phyloP scores from a whole-genome alignment of 2,797 vertebrate species.

The Poecilia gillii region DNA sequence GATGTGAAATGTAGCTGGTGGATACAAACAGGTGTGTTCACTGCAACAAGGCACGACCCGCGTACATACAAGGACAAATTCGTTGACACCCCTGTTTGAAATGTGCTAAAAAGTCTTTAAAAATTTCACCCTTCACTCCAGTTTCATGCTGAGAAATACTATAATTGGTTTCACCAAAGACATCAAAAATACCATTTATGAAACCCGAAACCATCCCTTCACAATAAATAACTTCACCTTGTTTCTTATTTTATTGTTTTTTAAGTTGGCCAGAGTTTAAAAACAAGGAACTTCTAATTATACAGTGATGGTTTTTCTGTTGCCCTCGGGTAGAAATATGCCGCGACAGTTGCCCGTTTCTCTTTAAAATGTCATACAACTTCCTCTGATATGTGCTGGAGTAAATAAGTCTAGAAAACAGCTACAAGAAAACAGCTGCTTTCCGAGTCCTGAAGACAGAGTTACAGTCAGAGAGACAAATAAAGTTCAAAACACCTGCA shows the following conservation, averaged over 20 bases:
- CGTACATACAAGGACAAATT: background rate
- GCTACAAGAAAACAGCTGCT: background rate
- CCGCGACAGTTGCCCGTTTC: background rate
- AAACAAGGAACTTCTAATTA: background rate
- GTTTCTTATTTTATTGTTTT: background rate
- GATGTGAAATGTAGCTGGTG: constrained; percentile 45
- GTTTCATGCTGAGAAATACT: background rate
- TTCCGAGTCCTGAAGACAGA: background rate
- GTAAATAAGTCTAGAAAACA: background rate
- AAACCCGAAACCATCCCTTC: background rate
- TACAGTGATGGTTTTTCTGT: background rate
- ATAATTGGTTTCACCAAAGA: background rate
- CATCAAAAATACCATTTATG: background rate
- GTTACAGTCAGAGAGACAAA: background rate
- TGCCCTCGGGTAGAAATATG: background rate
- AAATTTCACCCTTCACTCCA: background rate
- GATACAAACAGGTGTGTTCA: constrained; percentile 37
- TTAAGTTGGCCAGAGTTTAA: background rate
- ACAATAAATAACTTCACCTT: background rate
- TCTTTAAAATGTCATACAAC: background rate
- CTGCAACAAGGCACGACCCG: background rate
- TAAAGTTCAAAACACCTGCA: background rate
- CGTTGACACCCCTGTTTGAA: background rate
- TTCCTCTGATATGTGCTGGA: background rate
- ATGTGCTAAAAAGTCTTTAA: background rate